Evolutionary conservation across 1,140 invertebrate species (phyloP).

Genomic region (Diorhabda carinulata): DNA sequence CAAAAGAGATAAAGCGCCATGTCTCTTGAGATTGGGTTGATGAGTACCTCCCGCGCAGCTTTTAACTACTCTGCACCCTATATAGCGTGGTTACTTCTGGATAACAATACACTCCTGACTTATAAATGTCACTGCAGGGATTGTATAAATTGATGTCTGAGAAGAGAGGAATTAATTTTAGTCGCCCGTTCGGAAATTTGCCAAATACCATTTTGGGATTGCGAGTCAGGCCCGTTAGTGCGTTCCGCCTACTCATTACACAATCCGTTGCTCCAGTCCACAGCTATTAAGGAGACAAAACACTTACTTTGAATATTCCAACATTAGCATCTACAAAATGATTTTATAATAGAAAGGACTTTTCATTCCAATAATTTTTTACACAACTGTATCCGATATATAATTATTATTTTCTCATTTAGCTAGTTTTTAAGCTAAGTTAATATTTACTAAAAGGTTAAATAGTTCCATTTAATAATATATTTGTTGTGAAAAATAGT

Average conservation of each 20-base stretch:
- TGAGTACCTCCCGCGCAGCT: conserved; percentile 42
- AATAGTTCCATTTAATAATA: no score
- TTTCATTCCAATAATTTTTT: no score
- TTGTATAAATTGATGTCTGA: conserved; percentile 46
- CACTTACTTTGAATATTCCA: conserved; percentile 19
- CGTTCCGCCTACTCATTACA: conserved; percentile 34
- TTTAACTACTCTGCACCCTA: conserved; percentile 43
- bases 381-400: no score
- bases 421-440: no score
- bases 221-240: conserved; percentile 34
- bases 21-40: conserved; percentile 39
- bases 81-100: conserved; percentile 41
- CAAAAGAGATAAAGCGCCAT: conserved; percentile 38
- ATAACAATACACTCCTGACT: conserved; percentile 47
- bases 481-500: no score
- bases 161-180: conserved; percentile 46
- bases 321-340: conserved; percentile 22
- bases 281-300: conserved; percentile 36
- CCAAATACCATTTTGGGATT: conserved; percentile 42
- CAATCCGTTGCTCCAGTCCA: conserved; percentile 31
- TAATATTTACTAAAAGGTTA: no score
- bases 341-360: conserved; percentile 6
- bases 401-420: no score
- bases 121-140: conserved; percentile 46
- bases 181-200: conserved; percentile 46